These are phyloP conservation scores for Lottia gigantea DNA, from an alignment of 2,888 invertebrate species.

Conservation along the genomic window DNA sequence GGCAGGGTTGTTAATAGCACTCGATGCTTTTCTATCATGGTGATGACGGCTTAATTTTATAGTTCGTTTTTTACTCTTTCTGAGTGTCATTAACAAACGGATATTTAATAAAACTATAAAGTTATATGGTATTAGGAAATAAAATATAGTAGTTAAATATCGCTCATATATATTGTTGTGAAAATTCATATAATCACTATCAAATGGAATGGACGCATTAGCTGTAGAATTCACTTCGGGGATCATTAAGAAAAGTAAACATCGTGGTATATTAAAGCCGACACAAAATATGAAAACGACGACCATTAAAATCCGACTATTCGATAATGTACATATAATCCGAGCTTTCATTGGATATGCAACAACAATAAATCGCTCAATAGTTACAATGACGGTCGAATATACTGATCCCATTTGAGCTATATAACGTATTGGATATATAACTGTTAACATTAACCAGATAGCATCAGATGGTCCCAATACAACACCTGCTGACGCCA, in stretches of 20 bases:
- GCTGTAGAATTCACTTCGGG: constrained; percentile 1
- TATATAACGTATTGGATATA: constrained; percentile 33
- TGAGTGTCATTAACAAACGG: constrained; percentile 31
- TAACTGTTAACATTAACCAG: constrained; percentile 17
- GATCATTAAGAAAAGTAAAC: constrained; percentile 29
- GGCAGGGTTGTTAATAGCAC: constrained; percentile 16
- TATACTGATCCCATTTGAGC: constrained; percentile 37
- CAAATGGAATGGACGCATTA: constrained; percentile 12
- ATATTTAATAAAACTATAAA: constrained; percentile 34
- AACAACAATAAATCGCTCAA: constrained; percentile 34
- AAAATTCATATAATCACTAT: constrained; percentile 16
- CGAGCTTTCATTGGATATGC: constrained; percentile 31
- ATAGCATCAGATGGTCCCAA: constrained; percentile 7
- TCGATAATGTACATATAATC: constrained; percentile 33
- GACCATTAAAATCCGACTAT: constrained; percentile 27
- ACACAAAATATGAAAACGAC: constrained; percentile 32
- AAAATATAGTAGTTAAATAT: constrained; percentile 32
- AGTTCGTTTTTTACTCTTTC: constrained; percentile 14
- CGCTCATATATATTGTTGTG: constrained; percentile 26
- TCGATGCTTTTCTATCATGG: neutral
- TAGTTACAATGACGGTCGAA: constrained; percentile 33
- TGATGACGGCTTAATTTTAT: constrained; percentile 12
- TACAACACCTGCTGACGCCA: constrained; percentile 23
- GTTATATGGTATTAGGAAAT: constrained; percentile 35
- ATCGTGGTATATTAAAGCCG: constrained; percentile 35